Evolutionary conservation across 2,888 invertebrate species (phyloP).

Genomic region (Harpagoxenus sublaevis): DNA sequence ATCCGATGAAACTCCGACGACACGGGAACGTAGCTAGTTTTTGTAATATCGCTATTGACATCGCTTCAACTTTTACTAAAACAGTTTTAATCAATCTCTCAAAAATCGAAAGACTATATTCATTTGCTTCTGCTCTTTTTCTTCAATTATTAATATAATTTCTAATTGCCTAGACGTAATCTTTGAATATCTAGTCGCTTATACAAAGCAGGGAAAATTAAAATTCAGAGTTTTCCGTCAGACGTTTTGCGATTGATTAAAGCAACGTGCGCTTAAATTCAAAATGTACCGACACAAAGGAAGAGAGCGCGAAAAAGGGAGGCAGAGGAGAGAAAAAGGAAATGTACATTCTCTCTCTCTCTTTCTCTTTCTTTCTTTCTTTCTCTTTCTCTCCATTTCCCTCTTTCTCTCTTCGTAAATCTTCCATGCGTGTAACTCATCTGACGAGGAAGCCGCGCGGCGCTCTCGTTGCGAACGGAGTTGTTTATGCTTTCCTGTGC

Average conservation of each 20-base stretch:
- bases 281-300: not conserved
- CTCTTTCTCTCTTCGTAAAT: conserved; percentile 74
- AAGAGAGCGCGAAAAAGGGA: conserved; percentile 16
- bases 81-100: not conserved
- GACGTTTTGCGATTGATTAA: conserved; percentile 8
- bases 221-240: not conserved
- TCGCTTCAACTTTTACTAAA: not conserved
- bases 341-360: conserved; percentile 32
- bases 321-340: not conserved
- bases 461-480: conserved; percentile 79
- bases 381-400: conserved; percentile 24
- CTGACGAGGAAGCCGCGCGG: conserved; percentile 82
- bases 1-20: not conserved
- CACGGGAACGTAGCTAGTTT: not conserved
- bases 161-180: not conserved
- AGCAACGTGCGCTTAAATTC: not conserved
- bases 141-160: not conserved
- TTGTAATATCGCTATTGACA: not conserved
- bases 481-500: conserved; percentile 86
- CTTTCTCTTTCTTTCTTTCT: conserved; percentile 31
- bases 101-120: not conserved
- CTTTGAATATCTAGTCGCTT: not conserved
- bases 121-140: not conserved
- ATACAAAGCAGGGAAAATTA: not conserved
- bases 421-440: conserved; percentile 85